These are phyloP conservation scores for Anodontia alba DNA, from an alignment of 2,888 invertebrate species.

Conservation along the genomic window DNA sequence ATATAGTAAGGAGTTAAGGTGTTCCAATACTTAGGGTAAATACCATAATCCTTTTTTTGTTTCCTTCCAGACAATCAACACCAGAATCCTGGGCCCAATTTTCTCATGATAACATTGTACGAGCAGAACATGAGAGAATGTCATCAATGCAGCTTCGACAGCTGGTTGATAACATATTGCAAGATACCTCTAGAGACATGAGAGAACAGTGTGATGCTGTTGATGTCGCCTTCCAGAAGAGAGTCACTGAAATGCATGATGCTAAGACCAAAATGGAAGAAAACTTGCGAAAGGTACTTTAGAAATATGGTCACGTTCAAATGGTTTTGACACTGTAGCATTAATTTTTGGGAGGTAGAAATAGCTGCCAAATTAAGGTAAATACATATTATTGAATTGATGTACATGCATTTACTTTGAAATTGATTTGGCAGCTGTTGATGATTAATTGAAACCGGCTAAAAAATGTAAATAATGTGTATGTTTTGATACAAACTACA, in stretches of 20 bases:
- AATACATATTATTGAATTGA: no score
- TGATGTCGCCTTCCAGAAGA: slow-evolving; percentile 91
- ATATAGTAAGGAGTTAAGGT: no score
- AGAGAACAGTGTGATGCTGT: slow-evolving; percentile 93
- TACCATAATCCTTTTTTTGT: background rate
- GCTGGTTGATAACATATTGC: slow-evolving; percentile 90
- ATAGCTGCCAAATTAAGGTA: no score
- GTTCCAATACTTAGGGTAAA: no score
- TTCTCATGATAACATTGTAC: slow-evolving; percentile 91
- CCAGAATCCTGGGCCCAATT: slow-evolving; percentile 94
- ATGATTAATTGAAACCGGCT: no score
- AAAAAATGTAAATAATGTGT: no score
- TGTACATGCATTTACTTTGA: no score
- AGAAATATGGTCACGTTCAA: no score
- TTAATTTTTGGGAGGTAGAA: no score
- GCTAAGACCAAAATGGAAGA: slow-evolving; percentile 88
- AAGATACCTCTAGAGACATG: slow-evolving; percentile 92
- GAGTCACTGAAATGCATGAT: slow-evolving; percentile 88
- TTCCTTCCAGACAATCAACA: slow-evolving; percentile 89
- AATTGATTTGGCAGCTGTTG: no score
- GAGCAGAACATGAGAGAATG: slow-evolving; percentile 91
- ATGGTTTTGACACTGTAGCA: no score
- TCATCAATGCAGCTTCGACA: slow-evolving; percentile 90
- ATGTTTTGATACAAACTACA: no score
- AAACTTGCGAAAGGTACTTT: slow-evolving; percentile 87